Percentiles rank a stretch among this genome's conserved stretches.
Evolutionary conservation across 2,113 vertebrate species (phyloP).

Genomic region (Salvelinus sp.): DNA sequence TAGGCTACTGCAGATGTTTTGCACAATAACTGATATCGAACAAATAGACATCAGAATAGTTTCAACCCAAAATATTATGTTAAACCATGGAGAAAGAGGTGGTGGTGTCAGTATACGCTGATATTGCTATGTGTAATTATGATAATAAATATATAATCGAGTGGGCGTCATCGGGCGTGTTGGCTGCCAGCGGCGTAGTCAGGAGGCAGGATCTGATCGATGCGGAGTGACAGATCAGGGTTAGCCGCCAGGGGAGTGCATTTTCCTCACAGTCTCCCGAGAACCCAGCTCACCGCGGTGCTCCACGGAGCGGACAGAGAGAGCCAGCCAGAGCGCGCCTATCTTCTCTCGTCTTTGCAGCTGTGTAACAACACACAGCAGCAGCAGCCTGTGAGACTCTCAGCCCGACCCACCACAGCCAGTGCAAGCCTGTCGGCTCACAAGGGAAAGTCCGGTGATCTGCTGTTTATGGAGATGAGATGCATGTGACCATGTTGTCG

Average conservation of each 20-base stretch:
- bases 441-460: not conserved
- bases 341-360: no score
- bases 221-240: conserved; percentile 83
- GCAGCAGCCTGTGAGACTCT: not conserved
- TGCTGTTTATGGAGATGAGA: not conserved
- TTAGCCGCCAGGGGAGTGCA: conserved; percentile 73
- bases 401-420: not conserved
- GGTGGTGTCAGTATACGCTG: not conserved
- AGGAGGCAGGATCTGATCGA: conserved; percentile 71
- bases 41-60: no score
- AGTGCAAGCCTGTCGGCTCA: not conserved
- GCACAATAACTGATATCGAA: not conserved
- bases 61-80: no score
- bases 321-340: conserved; percentile 7
- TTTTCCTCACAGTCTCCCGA: conserved; percentile 56
- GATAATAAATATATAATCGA: conserved; percentile 31
- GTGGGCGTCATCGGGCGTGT: conserved; percentile 64
- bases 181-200: conserved; percentile 49
- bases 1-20: not conserved
- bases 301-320: conserved; percentile 12
- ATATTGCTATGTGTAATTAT: conserved; percentile 39
- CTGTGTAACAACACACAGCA: not conserved
- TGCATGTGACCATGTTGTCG: conserved; percentile 33
- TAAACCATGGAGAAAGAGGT: not conserved
- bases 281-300: conserved; percentile 32